Evolutionary conservation across 2,888 invertebrate genomes (phyloP), one percentile per base, ranked within the genome.

Genomic region (Lycocerus yunnanus): DNA sequence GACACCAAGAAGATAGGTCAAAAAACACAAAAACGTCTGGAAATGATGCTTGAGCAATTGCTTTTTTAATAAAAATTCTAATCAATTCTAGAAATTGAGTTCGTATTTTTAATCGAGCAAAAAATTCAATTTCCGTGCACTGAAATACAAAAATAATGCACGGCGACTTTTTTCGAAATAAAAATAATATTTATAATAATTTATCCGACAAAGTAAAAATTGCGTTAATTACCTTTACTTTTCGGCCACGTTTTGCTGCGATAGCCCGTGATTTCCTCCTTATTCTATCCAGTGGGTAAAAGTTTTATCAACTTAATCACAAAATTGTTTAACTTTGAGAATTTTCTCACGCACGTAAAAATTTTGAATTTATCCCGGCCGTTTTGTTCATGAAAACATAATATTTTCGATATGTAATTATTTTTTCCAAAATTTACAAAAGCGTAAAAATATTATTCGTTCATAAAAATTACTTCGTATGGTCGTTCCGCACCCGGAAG

Each of bases 251-350:
- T 87, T 90, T 93, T 87, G 94, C 93, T 89, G 94, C 94, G 88
- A 95, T 93, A 89, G 93, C 94, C 91, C 94, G 92, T 89, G 94
- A 94, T 89, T 94, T 94, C 85, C 92, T 93, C 88, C 94, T 91
- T 90, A 95, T 90, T 88, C 93, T 93, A 93, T 94, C 94, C 94
- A 92, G 92, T 88, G 87, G 86, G 74, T 63, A 58, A 74, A 68
- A 73, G 79, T 77, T 77, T 67, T 67, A 58, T 68, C 66, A 79
- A 78, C 77, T 75, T 71, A 24, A 18, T 24, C 59, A 59, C 72
- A 66, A 66, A 67, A 15, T 18, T 63, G 4, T 43, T 5, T n/a
- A 43, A 43, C 43, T n/a, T n/a, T 3, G 61, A 1, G 66, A 59
- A 72, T 60, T 63, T 27, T 27, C 24, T n/a, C 27, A 61, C 65